Evolutionary conservation across 2,888 invertebrate genomes (phyloP).

Genomic region (Cecidostiba fungosa): DNA sequence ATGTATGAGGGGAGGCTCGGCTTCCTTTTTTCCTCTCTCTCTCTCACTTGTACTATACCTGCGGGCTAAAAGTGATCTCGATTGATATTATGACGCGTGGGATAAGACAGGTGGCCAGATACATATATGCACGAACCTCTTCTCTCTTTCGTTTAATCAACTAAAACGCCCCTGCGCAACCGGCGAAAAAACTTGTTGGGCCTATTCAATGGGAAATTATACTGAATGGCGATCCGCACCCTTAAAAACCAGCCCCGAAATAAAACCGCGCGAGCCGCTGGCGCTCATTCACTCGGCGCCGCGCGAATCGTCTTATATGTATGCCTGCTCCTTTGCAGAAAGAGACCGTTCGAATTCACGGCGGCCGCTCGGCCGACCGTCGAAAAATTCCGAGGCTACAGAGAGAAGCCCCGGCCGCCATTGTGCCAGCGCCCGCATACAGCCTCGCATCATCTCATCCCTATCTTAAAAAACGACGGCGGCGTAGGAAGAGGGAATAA

Average conservation of each 20-base stretch:
- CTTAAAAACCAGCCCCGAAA: slow-evolving; percentile 15
- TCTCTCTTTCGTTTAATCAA: neutral
- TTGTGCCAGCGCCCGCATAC: neutral
- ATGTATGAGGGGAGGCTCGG: slow-evolving; percentile 73
- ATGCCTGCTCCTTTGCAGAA: neutral
- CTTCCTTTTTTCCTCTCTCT: slow-evolving; percentile 64
- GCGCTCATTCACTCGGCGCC: slow-evolving; percentile 18
- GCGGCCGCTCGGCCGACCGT: neutral
- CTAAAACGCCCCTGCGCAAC: neutral
- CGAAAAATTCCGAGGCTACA: neutral
- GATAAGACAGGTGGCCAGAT: no score
- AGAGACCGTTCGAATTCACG: neutral
- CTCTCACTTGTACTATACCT: slow-evolving; percentile 65
- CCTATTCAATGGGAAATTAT: slow-evolving; percentile 35
- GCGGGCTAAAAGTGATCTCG: neutral
- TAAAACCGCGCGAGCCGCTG: slow-evolving; percentile 4
- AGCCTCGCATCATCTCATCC: slow-evolving; percentile 45
- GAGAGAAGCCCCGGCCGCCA: neutral
- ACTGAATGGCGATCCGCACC: slow-evolving; percentile 34
- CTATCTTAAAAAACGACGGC: slow-evolving; percentile 47
- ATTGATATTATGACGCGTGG: no score
- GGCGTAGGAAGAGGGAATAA: neutral
- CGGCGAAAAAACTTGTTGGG: slow-evolving; percentile 33
- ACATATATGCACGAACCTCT: no score
- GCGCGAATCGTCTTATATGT: slow-evolving; percentile 36